Base-by-base conservation (phyloP, 2,113 vertebrate species). In the Syngnathus typhle region DNA sequence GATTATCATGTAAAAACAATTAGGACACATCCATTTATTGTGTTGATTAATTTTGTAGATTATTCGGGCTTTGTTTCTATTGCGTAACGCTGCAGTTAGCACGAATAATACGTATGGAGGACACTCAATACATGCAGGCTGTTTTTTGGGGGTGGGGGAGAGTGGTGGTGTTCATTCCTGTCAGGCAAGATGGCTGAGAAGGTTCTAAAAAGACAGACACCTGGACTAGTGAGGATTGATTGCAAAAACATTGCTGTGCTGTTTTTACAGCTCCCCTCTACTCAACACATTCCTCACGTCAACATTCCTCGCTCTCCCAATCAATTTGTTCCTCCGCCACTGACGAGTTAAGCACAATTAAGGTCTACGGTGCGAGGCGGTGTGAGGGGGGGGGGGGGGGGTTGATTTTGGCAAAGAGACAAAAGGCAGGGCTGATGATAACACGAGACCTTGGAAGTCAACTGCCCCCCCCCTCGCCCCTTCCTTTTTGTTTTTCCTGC, bases 391-490 rank as follows among this genome's bases (percentile, higher is more conserved):
- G 27, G 5, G 67, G 44, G 58, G 18, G 32, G 41, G 46, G 43
- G 38, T 64, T 65, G 67, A 65, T 68, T 74, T 81, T 88, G 88
- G 84, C 84, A 69, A 19, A 70, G 71, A 80, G 87, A 84, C 80
- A 86, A 78, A 88, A 85, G 75, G 65, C 80, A 60, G 68, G 74
- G 68, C 78, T 78, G 83, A 87, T 77, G 76, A 85, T 81, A 86
- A 86, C 82, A 78, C 18, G 51, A 82, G 77, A 83, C 79, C 83
- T 85, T 86, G 82, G 84, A 78, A 82, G 67, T 60, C 69, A 75
- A 82, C 69, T 11, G 80, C 80, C 70, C 43, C 85, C 85, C 27
- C 71, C 77, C 58, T 49, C 16, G 36, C 64, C 76, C 64, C 65
- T 71, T 69, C 69, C 68, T 63, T 71, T 70, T 65, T 72, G 13